Evolutionary conservation across 2,113 vertebrate genomes (phyloP), one percentile per base, ranked within the genome.

Genomic region (Phainopepla nitens): DNA sequence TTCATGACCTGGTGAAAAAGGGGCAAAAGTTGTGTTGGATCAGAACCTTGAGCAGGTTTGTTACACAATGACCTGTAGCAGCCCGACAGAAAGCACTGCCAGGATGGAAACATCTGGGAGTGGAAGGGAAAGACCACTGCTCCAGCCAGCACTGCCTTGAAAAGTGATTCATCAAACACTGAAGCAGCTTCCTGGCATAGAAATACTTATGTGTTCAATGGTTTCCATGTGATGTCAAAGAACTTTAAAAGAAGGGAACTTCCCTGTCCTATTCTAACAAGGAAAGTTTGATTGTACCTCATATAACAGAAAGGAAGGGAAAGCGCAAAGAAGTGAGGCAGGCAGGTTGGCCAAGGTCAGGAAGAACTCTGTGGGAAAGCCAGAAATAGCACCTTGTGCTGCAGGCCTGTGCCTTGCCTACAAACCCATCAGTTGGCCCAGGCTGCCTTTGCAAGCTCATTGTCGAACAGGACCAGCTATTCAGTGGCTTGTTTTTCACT

Each of bases 311-410:
- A 91, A 69, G 64, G 75, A 85, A 85, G 47, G 68, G 93, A 91
- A 88, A n/a, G 76, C 0, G 1, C 71, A 44, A 50, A 72, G 77
- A 39, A 62, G 53, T 6, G 49, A 83, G 49, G 77, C 44, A 3
- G 56, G 36, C 81, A 71, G 53, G 28, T 15, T 25, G n/a, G 61
- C 81, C 73, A 87, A 94, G 84, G 94, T 96, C 89, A 72, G 36
- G 33, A 66, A 73, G 66, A 93, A 6, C 62, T 83, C 72, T 82
- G 84, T 85, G 89, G 91, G 75, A 87, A 87, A 93, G 70, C 70
- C 94, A 93, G 82, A 93, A 93, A 95, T 86, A 96, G 94, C 66
- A 88, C 85, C 80, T 57, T 44, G 35, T 51, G 68, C 92, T 65
- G 73, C 84, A 24, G 75, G 62, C 58, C 89, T 44, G 62, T 36